Base-by-base conservation (phyloP, 2,797 vertebrate species). In the Rhinichthys osculus region DNA sequence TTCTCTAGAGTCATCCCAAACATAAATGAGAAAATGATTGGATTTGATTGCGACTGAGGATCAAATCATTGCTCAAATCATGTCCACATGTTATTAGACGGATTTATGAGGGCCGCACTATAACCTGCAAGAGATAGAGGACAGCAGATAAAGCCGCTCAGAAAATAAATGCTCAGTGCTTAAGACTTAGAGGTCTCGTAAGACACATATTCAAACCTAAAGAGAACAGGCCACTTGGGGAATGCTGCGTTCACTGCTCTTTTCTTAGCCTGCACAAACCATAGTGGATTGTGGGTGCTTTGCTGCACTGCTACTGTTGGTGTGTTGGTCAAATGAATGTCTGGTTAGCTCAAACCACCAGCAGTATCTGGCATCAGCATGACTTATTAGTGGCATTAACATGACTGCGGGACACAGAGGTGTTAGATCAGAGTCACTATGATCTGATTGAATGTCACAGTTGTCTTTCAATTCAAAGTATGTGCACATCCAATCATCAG, bases 21-120 rank as follows among this genome's bases (percentile, higher is more conserved):
- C 17, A 66, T 87, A 89, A 89, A 88, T 86, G 79, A 87, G 86
- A 88, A 90, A 86, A 85, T 82, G 38, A 91, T 88, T 88, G 88
- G 86, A 90, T 91, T 90, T 84, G 89, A 74, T 86, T 87, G 84
- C 23, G 54, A 80, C 62, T 38, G 42, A 83, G 80, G 80, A 86
- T 81, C 78, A 86, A 82, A 88, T 84, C 84, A 79, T 42, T 21
- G 66, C 64, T 86, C 40, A 82, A 78, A 87, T 87, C 78, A 87
- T 78, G 64, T 81, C 54, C 71, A 81, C 64, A 77, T 83, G 83
- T 83, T 84, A 73, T 84, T 82, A 57, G 81, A 76, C n/a, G 5
- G 87, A 83, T 83, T 88, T 86, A 82, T 52, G 38, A 86, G 38
- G 35, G 76, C 17, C 38, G 6, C 69, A 67, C 52, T 33, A 47